Percentiles rank a stretch among this genome's conserved stretches.
phyloP scores from a whole-genome alignment of 2,797 vertebrate species.

The Leucoraja ocellata region DNA sequence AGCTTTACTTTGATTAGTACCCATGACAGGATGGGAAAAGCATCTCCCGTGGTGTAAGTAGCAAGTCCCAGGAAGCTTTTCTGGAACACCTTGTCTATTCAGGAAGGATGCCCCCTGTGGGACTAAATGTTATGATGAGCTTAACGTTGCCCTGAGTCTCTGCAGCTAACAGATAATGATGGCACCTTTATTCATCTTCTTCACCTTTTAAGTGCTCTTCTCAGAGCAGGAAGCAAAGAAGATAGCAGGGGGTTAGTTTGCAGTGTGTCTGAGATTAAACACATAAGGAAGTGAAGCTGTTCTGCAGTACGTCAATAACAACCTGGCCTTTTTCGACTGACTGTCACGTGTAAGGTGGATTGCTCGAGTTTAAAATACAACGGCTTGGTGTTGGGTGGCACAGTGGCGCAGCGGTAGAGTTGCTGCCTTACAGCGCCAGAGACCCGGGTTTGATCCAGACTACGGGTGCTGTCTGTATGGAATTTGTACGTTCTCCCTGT shows the following conservation, averaged over 20 bases:
- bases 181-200: neutral
- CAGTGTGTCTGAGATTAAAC: neutral
- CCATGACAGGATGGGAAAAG: neutral
- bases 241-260: slow-evolving; percentile 10
- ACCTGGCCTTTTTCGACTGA: neutral
- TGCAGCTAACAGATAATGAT: neutral
- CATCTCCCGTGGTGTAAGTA: neutral
- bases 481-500: too few relatives aligned
- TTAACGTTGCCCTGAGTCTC: neutral
- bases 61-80: neutral
- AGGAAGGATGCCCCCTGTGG: neutral
- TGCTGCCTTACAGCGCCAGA: too few relatives aligned
- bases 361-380: neutral
- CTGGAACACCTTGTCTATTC: neutral
- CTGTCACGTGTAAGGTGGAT: neutral
- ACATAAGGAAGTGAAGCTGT: neutral
- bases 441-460: too few relatives aligned
- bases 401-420: too few relatives aligned
- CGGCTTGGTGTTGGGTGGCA: too few relatives aligned
- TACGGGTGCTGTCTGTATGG: too few relatives aligned
- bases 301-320: neutral
- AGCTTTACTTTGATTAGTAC: neutral
- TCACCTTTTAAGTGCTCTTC: slow-evolving; percentile 3
- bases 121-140: slow-evolving; percentile 8
- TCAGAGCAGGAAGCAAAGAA: slow-evolving; percentile 5